phyloP scores from a whole-genome alignment of 2,888 invertebrate genomes.

The Merodon equestris region DNA sequence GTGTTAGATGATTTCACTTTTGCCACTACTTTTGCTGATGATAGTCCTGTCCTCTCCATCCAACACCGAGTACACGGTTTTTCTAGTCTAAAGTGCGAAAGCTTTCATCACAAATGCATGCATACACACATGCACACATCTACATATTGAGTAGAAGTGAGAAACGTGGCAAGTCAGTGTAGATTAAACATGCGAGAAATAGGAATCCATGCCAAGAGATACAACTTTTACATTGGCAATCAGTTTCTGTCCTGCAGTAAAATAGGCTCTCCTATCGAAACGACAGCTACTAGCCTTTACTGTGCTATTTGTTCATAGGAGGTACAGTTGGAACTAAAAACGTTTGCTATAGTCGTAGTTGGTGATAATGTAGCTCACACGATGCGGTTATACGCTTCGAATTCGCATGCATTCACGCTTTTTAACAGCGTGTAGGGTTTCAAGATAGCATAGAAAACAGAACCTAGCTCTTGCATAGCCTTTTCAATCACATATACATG shows the following conservation, averaged over 20 bases:
- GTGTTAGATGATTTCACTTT: slow-evolving; percentile 34
- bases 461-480: slow-evolving; percentile 33
- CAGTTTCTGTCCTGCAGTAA: slow-evolving; percentile 62
- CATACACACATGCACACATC: slow-evolving; percentile 11
- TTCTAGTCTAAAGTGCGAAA: slow-evolving; percentile 61
- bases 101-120: slow-evolving; percentile 64
- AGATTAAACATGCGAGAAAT: slow-evolving; percentile 65
- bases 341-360: slow-evolving; percentile 11
- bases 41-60: slow-evolving; percentile 22
- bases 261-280: slow-evolving; percentile 49
- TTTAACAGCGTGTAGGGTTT: slow-evolving; percentile 13
- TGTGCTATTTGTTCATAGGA: background rate
- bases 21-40: slow-evolving; percentile 12
- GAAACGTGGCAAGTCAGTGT: slow-evolving; percentile 45
- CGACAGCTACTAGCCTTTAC: slow-evolving; percentile 32
- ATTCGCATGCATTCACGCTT: slow-evolving; percentile 35
- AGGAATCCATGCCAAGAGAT: slow-evolving; percentile 56
- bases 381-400: slow-evolving; percentile 39
- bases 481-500: slow-evolving; percentile 5
- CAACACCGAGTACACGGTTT: slow-evolving; percentile 6
- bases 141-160: slow-evolving; percentile 34
- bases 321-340: slow-evolving; percentile 19
- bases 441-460: slow-evolving; percentile 43
- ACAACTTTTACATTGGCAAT: slow-evolving; percentile 65
- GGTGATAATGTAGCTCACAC: slow-evolving; percentile 45